Conservation (phyloP, 2,888 invertebrate species). For the Eumacrocentrus americanus region DNA sequence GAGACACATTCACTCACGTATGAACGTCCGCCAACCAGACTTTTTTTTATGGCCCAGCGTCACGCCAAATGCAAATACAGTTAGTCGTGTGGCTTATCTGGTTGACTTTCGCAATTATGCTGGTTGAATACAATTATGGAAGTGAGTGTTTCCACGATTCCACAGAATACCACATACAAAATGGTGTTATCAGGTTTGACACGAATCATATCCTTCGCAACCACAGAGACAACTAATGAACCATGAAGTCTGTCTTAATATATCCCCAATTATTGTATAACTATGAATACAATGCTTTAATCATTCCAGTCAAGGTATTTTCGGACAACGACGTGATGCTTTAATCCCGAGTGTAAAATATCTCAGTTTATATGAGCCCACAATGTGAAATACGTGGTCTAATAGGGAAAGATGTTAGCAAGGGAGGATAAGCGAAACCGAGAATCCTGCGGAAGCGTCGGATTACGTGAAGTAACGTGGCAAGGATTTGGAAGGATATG, state of each 20-base stretch:
- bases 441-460: neutral
- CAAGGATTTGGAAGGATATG: constrained; percentile 17
- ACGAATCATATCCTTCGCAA: no score
- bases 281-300: no score
- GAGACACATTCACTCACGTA: neutral
- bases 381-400: neutral
- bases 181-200: no score
- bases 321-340: no score
- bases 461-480: constrained; percentile 15
- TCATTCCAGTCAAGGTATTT: no score
- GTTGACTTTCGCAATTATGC: neutral
- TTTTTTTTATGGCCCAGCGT: neutral
- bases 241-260: no score
- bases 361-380: neutral
- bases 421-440: neutral
- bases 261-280: no score
- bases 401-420: neutral
- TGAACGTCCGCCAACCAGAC: neutral
- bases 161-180: no score
- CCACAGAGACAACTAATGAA: no score
- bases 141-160: neutral
- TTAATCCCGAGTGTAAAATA: no score
- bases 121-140: neutral
- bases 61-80: neutral
- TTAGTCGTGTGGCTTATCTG: neutral